These are phyloP conservation scores for Onychomys torridus DNA, from an alignment of 2,797 vertebrate genomes.

Conservation along the genomic window DNA sequence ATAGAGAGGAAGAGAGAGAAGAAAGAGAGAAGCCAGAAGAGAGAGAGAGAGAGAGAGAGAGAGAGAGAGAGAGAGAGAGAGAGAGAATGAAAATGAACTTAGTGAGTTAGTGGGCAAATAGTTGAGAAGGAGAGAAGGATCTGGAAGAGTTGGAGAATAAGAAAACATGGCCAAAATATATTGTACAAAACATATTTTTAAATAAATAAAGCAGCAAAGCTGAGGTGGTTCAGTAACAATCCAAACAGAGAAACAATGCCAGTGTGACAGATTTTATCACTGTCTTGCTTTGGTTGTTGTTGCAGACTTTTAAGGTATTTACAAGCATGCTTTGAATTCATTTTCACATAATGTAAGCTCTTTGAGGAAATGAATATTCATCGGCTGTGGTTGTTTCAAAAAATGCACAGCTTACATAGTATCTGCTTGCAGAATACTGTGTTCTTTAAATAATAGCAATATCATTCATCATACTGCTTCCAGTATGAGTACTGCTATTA, in stretches of 20 bases:
- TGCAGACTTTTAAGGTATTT: constrained; percentile 27
- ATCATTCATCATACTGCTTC: constrained; percentile 31
- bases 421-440: background rate
- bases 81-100: background rate
- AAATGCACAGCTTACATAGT: constrained; percentile 3
- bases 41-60: background rate
- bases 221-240: constrained; percentile 14
- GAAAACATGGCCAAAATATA: background rate
- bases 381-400: constrained; percentile 66
- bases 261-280: constrained; percentile 43
- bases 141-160: background rate
- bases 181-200: background rate
- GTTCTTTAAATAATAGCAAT: background rate
- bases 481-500: constrained; percentile 25
- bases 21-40: background rate
- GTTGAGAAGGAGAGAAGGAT: background rate
- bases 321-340: constrained; percentile 57
- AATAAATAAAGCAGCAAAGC: background rate
- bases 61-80: background rate
- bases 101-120: background rate
- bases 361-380: constrained; percentile 68
- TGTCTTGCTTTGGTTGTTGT: background rate
- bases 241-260: background rate
- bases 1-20: background rate
- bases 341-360: constrained; percentile 46